A percentile compares a stretch with the other conserved stretches of the same genome.
Conservation (phyloP, 2,797 vertebrate species). For the Brachymystax lenok region DNA sequence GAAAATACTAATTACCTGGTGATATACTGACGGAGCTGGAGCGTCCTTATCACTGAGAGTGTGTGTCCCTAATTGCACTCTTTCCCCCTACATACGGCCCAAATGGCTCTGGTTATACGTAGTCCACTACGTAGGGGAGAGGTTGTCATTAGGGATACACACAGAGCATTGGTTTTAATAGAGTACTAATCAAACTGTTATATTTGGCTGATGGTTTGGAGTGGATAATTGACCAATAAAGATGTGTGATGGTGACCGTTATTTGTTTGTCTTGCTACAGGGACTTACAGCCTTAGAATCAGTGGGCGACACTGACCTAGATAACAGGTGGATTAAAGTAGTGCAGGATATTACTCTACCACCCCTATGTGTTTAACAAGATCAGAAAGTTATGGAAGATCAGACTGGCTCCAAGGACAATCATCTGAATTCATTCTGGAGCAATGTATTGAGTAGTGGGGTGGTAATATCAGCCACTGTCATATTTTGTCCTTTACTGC, state of each 20-base stretch:
- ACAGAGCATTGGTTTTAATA: not conserved
- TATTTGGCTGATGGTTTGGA: not conserved
- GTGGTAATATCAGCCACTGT: no score
- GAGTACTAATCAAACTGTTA: not conserved
- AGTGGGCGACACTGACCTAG: not conserved
- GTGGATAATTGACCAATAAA: not conserved
- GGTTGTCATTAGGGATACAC: not conserved
- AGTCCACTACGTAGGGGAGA: not conserved
- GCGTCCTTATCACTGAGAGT: not conserved
- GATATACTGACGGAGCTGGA: not conserved
- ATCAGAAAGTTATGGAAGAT: not conserved
- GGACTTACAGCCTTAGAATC: not conserved
- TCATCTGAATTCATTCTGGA: no score
- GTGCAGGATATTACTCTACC: not conserved
- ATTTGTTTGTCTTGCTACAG: not conserved
- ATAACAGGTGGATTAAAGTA: not conserved
- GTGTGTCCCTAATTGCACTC: not conserved
- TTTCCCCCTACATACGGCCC: not conserved
- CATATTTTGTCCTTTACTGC: no score
- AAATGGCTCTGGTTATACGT: not conserved
- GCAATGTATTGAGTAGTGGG: no score
- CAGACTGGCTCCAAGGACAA: no score
- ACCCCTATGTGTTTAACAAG: not conserved
- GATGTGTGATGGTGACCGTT: not conserved
- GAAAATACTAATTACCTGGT: not conserved